These are phyloP conservation scores for Drepana falcataria DNA, from an alignment of 2,888 invertebrate species.

Conservation along the genomic window DNA sequence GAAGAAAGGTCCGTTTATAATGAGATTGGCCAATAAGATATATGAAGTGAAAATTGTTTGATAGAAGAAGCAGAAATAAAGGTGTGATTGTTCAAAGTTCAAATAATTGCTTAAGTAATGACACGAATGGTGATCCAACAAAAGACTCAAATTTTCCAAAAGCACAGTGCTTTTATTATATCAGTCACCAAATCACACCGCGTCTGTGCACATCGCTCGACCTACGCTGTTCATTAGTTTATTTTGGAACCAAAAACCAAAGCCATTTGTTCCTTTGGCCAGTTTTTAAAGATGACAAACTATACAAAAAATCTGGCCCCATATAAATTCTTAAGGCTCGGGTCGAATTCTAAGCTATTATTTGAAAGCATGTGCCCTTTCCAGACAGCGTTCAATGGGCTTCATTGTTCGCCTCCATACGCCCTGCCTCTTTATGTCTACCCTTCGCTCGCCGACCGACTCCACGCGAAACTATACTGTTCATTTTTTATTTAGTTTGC, in stretches of 20 bases:
- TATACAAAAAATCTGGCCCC: slow-evolving; percentile 37
- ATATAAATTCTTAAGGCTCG: slow-evolving; percentile 44
- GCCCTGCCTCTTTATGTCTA: slow-evolving; percentile 40
- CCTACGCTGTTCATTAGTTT: neutral
- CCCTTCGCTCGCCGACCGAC: slow-evolving; percentile 24
- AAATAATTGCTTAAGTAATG: no score
- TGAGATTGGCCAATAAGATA: no score
- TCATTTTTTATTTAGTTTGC: neutral
- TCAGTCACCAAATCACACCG: slow-evolving; percentile 7
- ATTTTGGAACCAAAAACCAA: neutral
- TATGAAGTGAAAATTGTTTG: no score
- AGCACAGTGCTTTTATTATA: slow-evolving; percentile 6
- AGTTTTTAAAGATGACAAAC: slow-evolving; percentile 33
- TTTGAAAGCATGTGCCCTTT: slow-evolving; percentile 58
- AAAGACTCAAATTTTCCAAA: slow-evolving; percentile 1
- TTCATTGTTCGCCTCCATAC: slow-evolving; percentile 48
- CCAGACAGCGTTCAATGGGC: slow-evolving; percentile 45
- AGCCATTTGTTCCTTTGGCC: slow-evolving; percentile 34
- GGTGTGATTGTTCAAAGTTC: no score
- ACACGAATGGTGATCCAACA: no score
- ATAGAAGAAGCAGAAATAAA: no score
- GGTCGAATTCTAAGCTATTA: slow-evolving; percentile 50
- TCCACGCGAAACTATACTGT: slow-evolving; percentile 1
- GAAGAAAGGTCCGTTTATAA: no score
- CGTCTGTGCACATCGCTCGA: neutral